Evolutionary conservation across 2,113 vertebrate species (phyloP).

Genomic region (Brachionichthys hirsutus): DNA sequence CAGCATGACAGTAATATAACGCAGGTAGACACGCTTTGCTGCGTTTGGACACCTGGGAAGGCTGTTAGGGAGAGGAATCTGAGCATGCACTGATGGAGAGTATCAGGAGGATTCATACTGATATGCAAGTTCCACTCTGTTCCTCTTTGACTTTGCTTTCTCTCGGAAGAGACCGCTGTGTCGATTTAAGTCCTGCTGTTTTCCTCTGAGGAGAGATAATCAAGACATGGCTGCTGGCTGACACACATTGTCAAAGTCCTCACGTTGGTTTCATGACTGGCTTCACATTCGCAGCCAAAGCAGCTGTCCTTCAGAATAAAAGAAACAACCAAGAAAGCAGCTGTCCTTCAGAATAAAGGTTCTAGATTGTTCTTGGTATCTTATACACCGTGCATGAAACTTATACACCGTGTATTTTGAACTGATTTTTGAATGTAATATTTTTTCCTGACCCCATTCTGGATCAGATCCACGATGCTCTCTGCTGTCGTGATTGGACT

Average conservation of each 20-base stretch:
- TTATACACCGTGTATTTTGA: no score
- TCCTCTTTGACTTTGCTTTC: background rate
- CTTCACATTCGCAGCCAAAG: slow-evolving; percentile 4
- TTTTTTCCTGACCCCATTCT: no score
- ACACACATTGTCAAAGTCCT: slow-evolving; percentile 1
- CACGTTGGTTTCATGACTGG: slow-evolving; percentile 22
- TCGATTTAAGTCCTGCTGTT: slow-evolving; percentile 18
- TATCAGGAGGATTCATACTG: slow-evolving; percentile 39
- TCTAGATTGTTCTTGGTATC: no score
- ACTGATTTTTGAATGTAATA: no score
- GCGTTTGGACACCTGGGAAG: slow-evolving; percentile 56
- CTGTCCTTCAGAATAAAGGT: slow-evolving; percentile 3
- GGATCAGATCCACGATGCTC: no score
- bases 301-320: no score
- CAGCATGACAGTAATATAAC: slow-evolving; percentile 63
- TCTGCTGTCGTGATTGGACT: no score
- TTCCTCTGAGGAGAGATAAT: slow-evolving; percentile 40
- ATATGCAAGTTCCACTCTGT: slow-evolving; percentile 19
- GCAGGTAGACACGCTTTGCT: slow-evolving; percentile 54
- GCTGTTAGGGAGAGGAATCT: slow-evolving; percentile 41
- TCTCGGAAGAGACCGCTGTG: slow-evolving; percentile 36
- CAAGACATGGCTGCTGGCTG: slow-evolving; percentile 39
- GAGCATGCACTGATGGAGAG: slow-evolving; percentile 57
- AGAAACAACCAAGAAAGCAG: no score
- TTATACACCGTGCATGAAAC: no score